phyloP scores from a whole-genome alignment of 2,113 vertebrate species.

The Chloebia gouldiae region DNA sequence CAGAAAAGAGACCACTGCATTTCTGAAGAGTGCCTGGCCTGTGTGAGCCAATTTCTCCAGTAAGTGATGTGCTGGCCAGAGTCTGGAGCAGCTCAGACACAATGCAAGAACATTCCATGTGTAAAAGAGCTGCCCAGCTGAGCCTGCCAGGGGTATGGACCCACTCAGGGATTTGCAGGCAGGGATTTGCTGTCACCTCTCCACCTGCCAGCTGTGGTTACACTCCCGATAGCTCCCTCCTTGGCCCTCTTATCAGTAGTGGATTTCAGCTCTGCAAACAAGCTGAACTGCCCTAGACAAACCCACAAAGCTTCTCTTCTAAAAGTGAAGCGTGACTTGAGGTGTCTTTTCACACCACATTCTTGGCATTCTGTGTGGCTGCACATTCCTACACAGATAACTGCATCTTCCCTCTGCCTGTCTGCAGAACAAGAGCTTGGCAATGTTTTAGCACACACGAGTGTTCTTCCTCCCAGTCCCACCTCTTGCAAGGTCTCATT shows the following conservation, averaged over 20 bases:
- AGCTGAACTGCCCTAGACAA: neutral
- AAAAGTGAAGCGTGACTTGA: neutral
- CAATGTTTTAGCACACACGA: fast-evolving
- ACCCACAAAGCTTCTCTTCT: neutral
- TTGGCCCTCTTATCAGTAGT: neutral
- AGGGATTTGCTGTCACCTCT: neutral
- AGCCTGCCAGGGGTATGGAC: neutral
- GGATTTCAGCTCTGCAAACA: neutral
- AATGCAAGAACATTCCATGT: neutral
- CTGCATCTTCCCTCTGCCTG: neutral
- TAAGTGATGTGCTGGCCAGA: neutral
- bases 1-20: neutral
- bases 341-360: neutral
- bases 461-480: neutral
- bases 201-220: neutral
- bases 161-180: neutral
- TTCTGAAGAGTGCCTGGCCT: neutral
- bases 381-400: neutral
- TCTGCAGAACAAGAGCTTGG: neutral
- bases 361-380: neutral
- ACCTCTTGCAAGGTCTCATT: neutral
- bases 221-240: neutral
- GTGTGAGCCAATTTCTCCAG: neutral
- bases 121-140: neutral
- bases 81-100: neutral